These are phyloP conservation scores for Yasuhikotakia modesta DNA, from an alignment of 2,797 vertebrate genomes.

Conservation along the genomic window DNA sequence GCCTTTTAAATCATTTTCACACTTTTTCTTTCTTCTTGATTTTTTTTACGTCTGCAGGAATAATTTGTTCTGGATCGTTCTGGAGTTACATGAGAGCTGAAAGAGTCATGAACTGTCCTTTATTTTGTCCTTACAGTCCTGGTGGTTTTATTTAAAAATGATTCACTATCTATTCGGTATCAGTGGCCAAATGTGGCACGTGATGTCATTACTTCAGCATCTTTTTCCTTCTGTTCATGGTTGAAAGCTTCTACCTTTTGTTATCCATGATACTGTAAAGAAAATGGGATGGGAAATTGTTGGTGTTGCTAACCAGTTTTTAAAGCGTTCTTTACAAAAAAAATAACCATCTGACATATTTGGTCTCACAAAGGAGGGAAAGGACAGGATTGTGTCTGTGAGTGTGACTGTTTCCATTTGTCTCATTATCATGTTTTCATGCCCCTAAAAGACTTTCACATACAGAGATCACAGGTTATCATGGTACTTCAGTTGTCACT, in stretches of 20 bases:
- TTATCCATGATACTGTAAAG: constrained; percentile 62
- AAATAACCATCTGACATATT: constrained; percentile 32
- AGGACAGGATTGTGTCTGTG: constrained; percentile 26
- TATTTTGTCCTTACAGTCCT: constrained; percentile 4
- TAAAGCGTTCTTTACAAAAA: constrained; percentile 18
- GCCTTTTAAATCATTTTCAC: constrained; percentile 49
- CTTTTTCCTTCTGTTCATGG: constrained; percentile 24
- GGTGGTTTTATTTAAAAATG: constrained; percentile 21
- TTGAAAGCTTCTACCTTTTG: constrained; percentile 54
- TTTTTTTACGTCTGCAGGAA: constrained; percentile 23
- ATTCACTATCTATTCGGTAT: constrained; percentile 39
- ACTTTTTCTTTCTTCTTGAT: constrained; percentile 19
- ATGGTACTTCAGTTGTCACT: constrained; percentile 51
- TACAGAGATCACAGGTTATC: constrained; percentile 20
- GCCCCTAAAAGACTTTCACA: constrained; percentile 4
- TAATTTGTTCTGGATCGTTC: constrained; percentile 40
- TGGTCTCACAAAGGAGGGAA: constrained; percentile 44
- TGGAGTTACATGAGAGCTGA: constrained; percentile 19
- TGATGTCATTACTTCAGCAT: constrained; percentile 56
- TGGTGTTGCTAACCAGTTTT: constrained; percentile 44
- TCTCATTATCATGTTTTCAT: background rate
- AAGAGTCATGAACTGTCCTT: constrained; percentile 9
- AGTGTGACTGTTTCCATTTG: background rate
- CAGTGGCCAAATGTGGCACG: constrained; percentile 38
- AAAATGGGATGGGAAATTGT: constrained; percentile 45